Percentiles rank a stretch among this genome's conserved stretches.
These are phyloP conservation scores for Nettapus auritus DNA, from an alignment of 2,113 vertebrate species.

Conservation along the genomic window DNA sequence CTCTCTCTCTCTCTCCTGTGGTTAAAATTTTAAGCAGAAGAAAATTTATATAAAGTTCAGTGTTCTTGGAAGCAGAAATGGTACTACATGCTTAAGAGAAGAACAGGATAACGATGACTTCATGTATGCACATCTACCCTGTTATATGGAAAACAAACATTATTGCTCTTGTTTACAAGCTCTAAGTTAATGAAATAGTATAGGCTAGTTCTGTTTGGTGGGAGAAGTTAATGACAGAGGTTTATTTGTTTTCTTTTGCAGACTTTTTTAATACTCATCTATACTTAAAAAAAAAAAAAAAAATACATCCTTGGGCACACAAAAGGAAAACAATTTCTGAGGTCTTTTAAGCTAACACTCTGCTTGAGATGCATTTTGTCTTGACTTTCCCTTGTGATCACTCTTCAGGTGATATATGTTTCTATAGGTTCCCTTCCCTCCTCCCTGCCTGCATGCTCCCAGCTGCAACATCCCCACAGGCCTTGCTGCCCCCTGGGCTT, in stretches of 20 bases:
- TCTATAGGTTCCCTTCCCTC: neutral
- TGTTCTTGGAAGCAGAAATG: neutral
- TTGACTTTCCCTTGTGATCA: neutral
- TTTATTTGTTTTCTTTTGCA: neutral
- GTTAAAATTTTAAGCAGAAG: neutral
- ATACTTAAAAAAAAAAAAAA: no score
- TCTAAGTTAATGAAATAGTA: neutral
- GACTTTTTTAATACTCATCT: neutral
- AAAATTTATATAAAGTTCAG: neutral
- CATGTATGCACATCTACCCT: neutral
- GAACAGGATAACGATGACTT: neutral
- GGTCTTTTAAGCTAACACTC: neutral
- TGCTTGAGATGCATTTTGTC: neutral
- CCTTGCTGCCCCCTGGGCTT: accelerated
- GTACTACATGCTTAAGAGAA: neutral
- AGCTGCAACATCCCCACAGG: neutral
- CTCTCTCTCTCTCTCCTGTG: no score
- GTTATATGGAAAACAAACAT: neutral
- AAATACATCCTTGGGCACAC: neutral
- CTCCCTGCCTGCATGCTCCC: neutral
- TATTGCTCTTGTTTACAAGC: neutral
- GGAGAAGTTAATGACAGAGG: neutral
- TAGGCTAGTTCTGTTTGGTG: neutral
- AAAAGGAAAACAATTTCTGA: neutral
- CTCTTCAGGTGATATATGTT: neutral